phyloP scores from a whole-genome alignment of 2,113 vertebrate species.

The Callipepla californica region DNA sequence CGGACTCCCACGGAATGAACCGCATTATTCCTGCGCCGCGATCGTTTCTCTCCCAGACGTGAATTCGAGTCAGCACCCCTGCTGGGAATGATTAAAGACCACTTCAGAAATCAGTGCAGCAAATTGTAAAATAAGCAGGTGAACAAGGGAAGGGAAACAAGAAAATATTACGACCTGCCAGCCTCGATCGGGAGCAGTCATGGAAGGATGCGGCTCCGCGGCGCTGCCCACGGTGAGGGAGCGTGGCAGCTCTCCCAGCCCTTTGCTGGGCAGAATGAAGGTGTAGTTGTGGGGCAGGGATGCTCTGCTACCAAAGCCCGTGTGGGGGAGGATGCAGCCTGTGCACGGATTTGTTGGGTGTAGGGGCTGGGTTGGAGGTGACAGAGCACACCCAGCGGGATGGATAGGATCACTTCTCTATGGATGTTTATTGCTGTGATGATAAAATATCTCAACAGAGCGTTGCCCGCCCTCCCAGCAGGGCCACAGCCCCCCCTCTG shows the following conservation, averaged over 20 bases:
- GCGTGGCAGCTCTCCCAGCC: accelerated
- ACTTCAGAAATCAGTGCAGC: neutral
- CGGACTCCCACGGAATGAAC: conserved; percentile 2
- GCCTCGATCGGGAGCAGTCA: neutral
- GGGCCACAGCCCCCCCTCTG: neutral
- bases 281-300: accelerated
- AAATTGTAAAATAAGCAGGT: conserved; percentile 37
- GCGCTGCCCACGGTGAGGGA: accelerated
- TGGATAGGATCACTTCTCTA: neutral
- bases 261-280: neutral
- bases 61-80: neutral
- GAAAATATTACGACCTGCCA: neutral
- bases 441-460: neutral
- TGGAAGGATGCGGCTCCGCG: neutral
- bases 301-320: neutral
- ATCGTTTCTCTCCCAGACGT: neutral
- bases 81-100: conserved; percentile 34
- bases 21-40: neutral
- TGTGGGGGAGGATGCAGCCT: neutral
- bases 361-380: accelerated
- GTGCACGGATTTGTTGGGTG: too few relatives aligned
- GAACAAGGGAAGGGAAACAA: neutral
- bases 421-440: neutral
- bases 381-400: neutral
- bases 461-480: accelerated